Base-by-base conservation (phyloP, 1,140 invertebrate species). In the Sipha flava region DNA sequence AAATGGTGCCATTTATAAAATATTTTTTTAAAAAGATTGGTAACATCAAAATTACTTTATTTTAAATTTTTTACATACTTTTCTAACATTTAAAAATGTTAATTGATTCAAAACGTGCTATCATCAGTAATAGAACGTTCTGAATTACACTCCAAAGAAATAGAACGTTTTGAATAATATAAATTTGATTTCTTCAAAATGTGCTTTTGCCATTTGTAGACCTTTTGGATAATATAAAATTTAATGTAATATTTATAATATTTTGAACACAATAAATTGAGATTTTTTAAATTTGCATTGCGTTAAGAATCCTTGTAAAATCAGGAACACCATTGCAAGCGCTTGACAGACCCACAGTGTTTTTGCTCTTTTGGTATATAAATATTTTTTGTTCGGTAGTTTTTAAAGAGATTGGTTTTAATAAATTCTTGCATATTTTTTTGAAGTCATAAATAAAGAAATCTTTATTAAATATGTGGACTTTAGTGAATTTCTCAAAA, bases 361-460 rank as follows among this genome's bases (percentile, higher is more conserved):
- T 29, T 54, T 54, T 54, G 21, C 52, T 23, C 26, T 54, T 54
- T 54, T 29, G 52, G 52, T 54, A 54, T 54, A 12, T 54, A 54
- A 54, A 54, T 16, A 54, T 54, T 54, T 54, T 40, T 40, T 77
- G 16, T 52, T 26, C 16, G 1, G 37, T 59, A 14, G 31, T 37
- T 59, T 79, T 79, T 40, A 79, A 34, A n/a, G 34, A 37, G 37
- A 26, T 54, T 21, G 7, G n/a, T 34, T 52, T 40, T n/a, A 62
- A 10, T 43, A 23, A n/a, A 26, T 79, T 82, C 68, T 14, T 81
- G 43, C 52, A 54, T 2, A 23, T 26, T 54, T 54, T 54, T 54
- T 54, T 26, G 10, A 54, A 54, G 47, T 81, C 80, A 37, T 75
- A 81, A 5, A 82, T 34, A 29, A 31, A 23, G 49, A 81, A 82